Conservation (phyloP, 2,113 vertebrate species). For the Zingel zingel region DNA sequence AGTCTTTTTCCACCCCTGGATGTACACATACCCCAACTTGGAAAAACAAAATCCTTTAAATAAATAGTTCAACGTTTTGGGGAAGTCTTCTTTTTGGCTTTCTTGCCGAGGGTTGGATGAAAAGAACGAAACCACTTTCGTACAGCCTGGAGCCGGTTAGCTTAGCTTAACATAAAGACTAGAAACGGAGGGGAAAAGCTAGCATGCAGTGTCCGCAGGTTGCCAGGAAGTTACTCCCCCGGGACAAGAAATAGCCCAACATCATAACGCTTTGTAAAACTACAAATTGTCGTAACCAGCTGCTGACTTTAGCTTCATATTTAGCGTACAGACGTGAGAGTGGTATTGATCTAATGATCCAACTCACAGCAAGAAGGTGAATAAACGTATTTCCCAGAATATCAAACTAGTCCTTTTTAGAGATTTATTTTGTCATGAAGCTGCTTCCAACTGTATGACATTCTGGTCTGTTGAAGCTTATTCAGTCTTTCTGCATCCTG, state of each 20-base stretch:
- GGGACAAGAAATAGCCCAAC: neutral
- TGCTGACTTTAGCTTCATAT: too few relatives aligned
- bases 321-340: neutral
- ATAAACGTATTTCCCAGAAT: neutral
- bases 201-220: neutral
- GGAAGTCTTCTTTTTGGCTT: too few relatives aligned
- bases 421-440: neutral
- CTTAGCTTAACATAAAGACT: neutral
- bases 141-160: neutral
- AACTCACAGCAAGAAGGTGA: neutral
- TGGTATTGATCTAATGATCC: neutral
- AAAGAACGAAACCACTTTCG: neutral
- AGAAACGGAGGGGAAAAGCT: neutral
- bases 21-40: too few relatives aligned
- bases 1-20: too few relatives aligned
- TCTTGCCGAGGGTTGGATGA: neutral
- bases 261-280: neutral
- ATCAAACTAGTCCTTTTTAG: neutral
- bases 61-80: neutral
- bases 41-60: neutral
- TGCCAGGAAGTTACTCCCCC: neutral
- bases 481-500: slow-evolving; percentile 17
- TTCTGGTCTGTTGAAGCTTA: slow-evolving; percentile 28
- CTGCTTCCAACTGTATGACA: slow-evolving; percentile 12
- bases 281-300: too few relatives aligned